Conservation (phyloP, 2,113 vertebrate genomes). For the Emydura subglobosa region DNA sequence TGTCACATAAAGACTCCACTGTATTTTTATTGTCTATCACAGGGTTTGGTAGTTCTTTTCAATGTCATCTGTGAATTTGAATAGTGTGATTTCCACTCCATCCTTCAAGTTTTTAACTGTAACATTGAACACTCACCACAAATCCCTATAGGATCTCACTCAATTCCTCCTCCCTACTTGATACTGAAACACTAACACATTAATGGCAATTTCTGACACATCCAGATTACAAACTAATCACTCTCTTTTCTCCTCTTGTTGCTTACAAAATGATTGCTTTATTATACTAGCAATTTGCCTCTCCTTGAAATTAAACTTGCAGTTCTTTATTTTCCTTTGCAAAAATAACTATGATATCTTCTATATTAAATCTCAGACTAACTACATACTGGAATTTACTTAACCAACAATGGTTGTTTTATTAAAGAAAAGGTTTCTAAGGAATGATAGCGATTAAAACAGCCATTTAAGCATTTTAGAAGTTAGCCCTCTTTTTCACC, state of each 20-base stretch:
- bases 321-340: neutral
- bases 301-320: neutral
- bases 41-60: neutral
- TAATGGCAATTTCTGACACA: neutral
- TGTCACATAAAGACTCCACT: neutral
- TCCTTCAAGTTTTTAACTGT: neutral
- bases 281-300: neutral
- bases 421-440: neutral
- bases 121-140: neutral
- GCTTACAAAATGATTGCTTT: neutral
- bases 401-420: neutral
- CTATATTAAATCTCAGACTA: neutral
- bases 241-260: neutral
- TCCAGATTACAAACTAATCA: neutral
- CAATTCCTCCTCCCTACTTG: neutral
- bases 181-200: neutral
- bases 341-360: neutral
- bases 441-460: neutral
- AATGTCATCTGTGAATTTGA: neutral
- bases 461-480: neutral
- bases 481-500: neutral
- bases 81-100: neutral
- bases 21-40: neutral
- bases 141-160: neutral
- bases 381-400: neutral